A percentile compares a stretch with the other conserved stretches of the same genome.
These are phyloP conservation scores for Monodelphis domestica DNA, from an alignment of 2,797 vertebrate genomes.

Conservation along the genomic window DNA sequence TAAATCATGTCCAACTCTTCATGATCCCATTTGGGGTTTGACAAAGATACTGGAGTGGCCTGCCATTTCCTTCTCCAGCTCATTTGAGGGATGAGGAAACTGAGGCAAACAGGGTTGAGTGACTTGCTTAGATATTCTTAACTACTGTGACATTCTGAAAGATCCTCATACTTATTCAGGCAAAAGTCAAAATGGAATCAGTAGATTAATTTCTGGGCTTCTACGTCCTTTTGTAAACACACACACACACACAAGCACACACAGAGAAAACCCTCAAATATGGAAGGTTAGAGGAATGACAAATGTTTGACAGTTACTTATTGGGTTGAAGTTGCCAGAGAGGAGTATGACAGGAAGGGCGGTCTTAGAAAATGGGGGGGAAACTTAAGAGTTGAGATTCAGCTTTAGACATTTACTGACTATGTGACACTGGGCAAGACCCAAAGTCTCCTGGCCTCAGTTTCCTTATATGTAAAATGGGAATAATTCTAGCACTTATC, in stretches of 20 bases:
- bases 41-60: no score
- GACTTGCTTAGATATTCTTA: neutral
- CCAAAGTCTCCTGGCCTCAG: neutral
- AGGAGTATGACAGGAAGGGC: neutral
- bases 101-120: no score
- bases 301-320: neutral
- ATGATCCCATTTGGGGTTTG: no score
- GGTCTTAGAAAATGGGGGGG: neutral
- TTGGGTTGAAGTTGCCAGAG: neutral
- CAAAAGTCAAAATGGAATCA: neutral
- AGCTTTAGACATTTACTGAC: neutral
- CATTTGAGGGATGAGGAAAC: no score
- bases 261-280: neutral
- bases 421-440: neutral
- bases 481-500: neutral
- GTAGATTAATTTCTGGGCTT: neutral
- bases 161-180: neutral
- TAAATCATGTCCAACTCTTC: no score
- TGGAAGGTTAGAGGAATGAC: neutral
- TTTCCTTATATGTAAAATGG: neutral
- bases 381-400: neutral
- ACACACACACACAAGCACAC: neutral
- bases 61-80: no score
- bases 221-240: neutral
- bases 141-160: neutral